A percentile compares a stretch with the other conserved stretches of the same genome.
phyloP scores from a whole-genome alignment of 2,888 invertebrate genomes.

The Nesidiocoris tenuis region DNA sequence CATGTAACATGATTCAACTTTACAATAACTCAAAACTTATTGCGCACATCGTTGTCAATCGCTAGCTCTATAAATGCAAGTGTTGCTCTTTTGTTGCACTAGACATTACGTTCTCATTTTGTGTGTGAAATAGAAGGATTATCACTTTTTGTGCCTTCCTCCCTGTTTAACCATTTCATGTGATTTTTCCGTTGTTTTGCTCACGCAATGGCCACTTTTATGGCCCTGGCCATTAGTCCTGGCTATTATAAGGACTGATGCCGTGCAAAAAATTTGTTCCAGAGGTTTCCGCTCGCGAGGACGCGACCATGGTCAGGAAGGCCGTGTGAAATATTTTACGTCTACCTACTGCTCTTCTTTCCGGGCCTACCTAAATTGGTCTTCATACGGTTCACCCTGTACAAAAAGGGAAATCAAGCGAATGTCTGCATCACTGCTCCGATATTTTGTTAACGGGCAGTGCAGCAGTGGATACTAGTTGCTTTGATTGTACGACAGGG shows the following conservation, averaged over 20 bases:
- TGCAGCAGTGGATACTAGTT: too few relatives aligned
- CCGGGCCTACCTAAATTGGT: constrained; percentile 4
- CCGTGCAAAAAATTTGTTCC: background rate
- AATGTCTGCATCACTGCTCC: too few relatives aligned
- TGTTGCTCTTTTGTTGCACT: too few relatives aligned
- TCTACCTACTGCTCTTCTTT: background rate
- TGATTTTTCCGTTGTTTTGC: background rate
- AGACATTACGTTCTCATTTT: too few relatives aligned
- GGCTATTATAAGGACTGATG: constrained; percentile 1
- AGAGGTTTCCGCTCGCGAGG: background rate
- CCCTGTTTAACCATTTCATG: background rate
- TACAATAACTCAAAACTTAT: background rate
- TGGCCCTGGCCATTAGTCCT: background rate
- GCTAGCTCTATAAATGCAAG: background rate
- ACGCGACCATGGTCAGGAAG: constrained; percentile 15
- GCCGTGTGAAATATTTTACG: constrained; percentile 19
- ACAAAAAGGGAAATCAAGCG: too few relatives aligned
- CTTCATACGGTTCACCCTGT: constrained; percentile 14
- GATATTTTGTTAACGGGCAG: too few relatives aligned
- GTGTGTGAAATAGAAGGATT: background rate
- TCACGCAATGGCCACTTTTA: background rate
- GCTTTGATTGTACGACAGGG: too few relatives aligned
- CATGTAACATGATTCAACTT: background rate
- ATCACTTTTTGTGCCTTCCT: background rate
- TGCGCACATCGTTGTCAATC: background rate